Conservation (phyloP, 53 echinoderm and acorn worm genomes). For the Mesocentrotus franciscanus region DNA sequence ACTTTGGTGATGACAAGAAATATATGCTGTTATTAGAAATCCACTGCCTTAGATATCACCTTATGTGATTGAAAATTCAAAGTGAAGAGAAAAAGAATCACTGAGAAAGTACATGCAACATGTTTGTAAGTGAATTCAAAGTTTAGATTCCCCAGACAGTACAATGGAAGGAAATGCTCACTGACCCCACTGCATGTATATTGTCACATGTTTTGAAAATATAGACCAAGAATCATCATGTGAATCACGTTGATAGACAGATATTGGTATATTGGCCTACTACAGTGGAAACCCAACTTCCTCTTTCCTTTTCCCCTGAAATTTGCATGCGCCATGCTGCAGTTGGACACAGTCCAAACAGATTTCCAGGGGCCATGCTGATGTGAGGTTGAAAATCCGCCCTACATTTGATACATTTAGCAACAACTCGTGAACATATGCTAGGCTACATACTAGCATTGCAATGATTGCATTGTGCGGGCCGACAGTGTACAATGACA, state of each 20-base stretch:
- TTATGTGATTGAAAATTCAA: neutral
- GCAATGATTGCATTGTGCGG: no score
- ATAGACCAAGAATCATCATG: neutral
- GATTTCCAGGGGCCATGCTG: neutral
- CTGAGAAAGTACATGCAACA: neutral
- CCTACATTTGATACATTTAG: neutral
- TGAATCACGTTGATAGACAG: neutral
- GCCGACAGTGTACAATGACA: no score
- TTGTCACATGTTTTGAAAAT: neutral
- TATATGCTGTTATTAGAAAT: neutral
- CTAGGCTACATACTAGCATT: neutral
- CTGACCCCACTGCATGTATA: neutral
- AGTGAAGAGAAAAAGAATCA: neutral
- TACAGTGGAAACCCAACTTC: neutral
- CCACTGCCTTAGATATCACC: neutral
- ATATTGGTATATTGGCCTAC: neutral
- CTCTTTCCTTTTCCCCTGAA: neutral
- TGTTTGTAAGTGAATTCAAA: neutral
- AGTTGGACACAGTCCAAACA: conserved; percentile 9
- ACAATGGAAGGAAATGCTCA: conserved; percentile 28
- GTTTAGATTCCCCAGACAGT: neutral
- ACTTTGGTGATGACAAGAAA: neutral
- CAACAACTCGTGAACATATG: neutral
- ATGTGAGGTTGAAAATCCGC: neutral
- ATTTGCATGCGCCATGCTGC: neutral